A percentile compares a stretch with the other conserved stretches of the same genome.
Evolutionary conservation across 2,113 vertebrate species (phyloP).

Genomic region (Polypterus bichir): DNA sequence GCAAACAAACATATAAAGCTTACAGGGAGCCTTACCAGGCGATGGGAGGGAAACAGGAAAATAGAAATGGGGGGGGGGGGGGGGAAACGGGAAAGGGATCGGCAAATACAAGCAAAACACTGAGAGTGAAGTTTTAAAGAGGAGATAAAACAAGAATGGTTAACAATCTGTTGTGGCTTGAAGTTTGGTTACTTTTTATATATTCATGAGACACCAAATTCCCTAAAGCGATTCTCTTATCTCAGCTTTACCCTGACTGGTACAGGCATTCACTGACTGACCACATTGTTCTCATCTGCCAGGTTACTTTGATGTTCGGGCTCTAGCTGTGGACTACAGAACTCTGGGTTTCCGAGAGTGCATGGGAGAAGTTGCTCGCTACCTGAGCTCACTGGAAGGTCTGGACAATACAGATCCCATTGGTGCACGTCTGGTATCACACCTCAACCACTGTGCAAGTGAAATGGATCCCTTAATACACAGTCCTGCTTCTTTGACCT

Average conservation of each 20-base stretch:
- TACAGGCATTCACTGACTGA: no score
- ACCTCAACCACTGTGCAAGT: constrained; percentile 77
- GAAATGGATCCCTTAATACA: constrained; percentile 71
- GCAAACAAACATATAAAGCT: no score
- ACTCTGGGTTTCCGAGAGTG: constrained; percentile 89
- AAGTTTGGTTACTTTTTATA: constrained; percentile 12
- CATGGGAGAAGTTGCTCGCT: constrained; percentile 81
- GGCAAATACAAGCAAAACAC: no score
- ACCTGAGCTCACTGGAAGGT: constrained; percentile 72
- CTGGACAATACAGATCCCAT: constrained; percentile 65
- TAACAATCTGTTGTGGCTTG: no score
- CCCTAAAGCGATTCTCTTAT: constrained; percentile 23
- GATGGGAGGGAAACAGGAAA: background rate
- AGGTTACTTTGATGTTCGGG: constrained; percentile 81
- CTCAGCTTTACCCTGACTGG: no score
- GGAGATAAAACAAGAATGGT: no score
- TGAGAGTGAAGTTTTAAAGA: no score
- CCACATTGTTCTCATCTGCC: constrained; percentile 11
- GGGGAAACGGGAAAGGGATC: no score
- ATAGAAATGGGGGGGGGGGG: background rate
- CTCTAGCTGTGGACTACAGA: constrained; percentile 80
- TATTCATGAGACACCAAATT: constrained; percentile 23
- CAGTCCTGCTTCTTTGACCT: constrained; percentile 46
- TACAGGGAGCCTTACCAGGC: background rate
- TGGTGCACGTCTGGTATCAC: constrained; percentile 77